Base-by-base conservation (phyloP, 2,113 vertebrate species). In the Martes martes region DNA sequence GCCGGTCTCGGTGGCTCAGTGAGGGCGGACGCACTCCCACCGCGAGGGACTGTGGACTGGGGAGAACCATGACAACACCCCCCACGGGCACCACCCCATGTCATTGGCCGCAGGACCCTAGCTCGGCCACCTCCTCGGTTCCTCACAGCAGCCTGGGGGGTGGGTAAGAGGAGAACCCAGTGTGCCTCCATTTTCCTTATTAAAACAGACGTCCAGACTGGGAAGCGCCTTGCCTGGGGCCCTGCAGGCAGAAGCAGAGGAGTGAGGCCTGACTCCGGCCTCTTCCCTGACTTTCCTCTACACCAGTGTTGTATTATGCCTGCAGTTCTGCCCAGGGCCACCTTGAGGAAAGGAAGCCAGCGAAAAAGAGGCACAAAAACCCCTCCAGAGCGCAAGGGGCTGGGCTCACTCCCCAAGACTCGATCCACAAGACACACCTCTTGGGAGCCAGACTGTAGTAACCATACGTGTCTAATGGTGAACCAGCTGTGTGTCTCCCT, bases 231-330 rank as follows among this genome's bases (percentile, higher is more conserved):
- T 73, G 24, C 33, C 73, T 33, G 7, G 92, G 79, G 21, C 6
- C 24, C 14, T 11, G 11, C 0, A 31, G 33, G 1, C 31, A 36
- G 3, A 65, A 52, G 63, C n/a, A 42, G 59, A 63, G 74, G 14
- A 50, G n/a, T 1, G 4, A 50, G 36, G 86, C 26, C 78, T 3
- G 39, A 28, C 42, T 39, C 42, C 24, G 18, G 74, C 45, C 86
- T 91, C 15, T 6, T 5, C 13, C 33, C 63, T 36, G 6, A 71
- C 82, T 18, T 45, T 93, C 24, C 55, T 61, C 21, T 59, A 15
- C 0, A 14, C 39, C 3, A 6, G 33, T 1, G 3, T 31, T 2
- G 7, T 26, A 6, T 13, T 11, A 1, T 0, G 3, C 9, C n/a
- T 59, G 3, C 2, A 14, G 26, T 31, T 74, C 10, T 94, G 36